Evolutionary conservation across 1,140 invertebrate genomes (phyloP), one percentile per base, ranked within the genome.

Genomic region (Drosophila ironensis): DNA sequence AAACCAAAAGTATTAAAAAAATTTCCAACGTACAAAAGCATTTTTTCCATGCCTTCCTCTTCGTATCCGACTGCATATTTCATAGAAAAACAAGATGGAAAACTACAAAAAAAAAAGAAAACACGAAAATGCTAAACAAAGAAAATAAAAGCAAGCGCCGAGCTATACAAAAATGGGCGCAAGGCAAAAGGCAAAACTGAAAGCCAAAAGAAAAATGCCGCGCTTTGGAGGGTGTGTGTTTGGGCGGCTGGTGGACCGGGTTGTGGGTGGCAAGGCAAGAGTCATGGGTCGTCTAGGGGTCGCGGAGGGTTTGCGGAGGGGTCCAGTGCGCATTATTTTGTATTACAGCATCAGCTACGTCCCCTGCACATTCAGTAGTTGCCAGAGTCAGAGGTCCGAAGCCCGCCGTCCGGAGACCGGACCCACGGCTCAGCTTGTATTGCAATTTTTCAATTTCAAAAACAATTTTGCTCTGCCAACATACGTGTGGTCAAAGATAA

Each of bases 361-460:
- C 37, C 64, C 41, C 51, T 8, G 14, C 38, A 70, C 50, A 56
- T 63, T 37, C 54, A 61, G 22, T 2, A 47, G 44, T 17, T 24
- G 17, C 16, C 12, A 17, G 30, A 7, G 20, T 16, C 12, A 2
- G 12, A 14, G 9, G n/a, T 35, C 4, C 4, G 5, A 4, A 14
- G 33, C 14, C 6, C 4, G 14, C 4, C 8, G 33, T 16, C 5
- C 33, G 33, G 7, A 16, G 8, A 44, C 22, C 30, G 17, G 6
- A 46, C 37, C 61, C 56, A 50, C 60, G 51, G 48, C 78, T 72
- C 70, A 84, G 80, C 78, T 86, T 84, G 74, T 80, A 84, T 84
- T 86, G 78, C 78, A 84, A 84, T 84, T 84, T 84, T 84, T 84
- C 78, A 84, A 84, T 84, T 84, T 84, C 80, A 84, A 84, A 84